Percentiles rank a stretch among this genome's conserved stretches.
Evolutionary conservation across 2,888 invertebrate genomes (phyloP).

Genomic region (Papilio elwesi): DNA sequence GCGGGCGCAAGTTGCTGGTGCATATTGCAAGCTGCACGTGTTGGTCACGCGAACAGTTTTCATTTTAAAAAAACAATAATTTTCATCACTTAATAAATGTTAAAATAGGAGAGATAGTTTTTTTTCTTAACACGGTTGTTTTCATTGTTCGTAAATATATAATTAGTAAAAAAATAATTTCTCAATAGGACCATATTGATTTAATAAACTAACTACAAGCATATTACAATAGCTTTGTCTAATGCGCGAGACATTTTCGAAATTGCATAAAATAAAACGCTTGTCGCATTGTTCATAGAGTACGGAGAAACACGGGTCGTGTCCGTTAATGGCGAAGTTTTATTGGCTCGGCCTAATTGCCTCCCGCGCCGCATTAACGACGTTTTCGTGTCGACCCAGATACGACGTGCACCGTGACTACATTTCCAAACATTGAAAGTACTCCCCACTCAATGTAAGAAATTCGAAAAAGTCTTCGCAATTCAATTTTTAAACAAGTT

Average conservation of each 20-base stretch:
- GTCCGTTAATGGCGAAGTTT: constrained; percentile 67
- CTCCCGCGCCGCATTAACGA: constrained; percentile 69
- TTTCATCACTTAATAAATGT: no score
- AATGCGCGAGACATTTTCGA: constrained; percentile 9
- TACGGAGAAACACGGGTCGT: constrained; percentile 60
- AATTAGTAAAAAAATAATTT: no score
- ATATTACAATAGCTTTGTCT: not conserved
- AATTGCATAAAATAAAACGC: constrained; percentile 39
- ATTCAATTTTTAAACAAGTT: constrained; percentile 40
- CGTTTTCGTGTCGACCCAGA: constrained; percentile 68
- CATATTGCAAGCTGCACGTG: no score
- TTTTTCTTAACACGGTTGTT: no score
- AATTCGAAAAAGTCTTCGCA: constrained; percentile 43
- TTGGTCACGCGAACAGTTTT: no score
- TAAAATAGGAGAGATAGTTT: no score
- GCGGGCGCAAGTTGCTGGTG: no score
- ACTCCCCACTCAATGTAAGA: constrained; percentile 39
- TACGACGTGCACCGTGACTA: constrained; percentile 51
- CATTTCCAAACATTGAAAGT: constrained; percentile 50
- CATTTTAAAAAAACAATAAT: no score
- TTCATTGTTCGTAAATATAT: no score
- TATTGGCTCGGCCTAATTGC: constrained; percentile 78
- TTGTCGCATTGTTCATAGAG: constrained; percentile 46
- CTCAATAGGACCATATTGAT: no score
- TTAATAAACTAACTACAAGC: no score